phyloP scores from a whole-genome alignment of 1,140 invertebrate species.

The Lerema accius region DNA sequence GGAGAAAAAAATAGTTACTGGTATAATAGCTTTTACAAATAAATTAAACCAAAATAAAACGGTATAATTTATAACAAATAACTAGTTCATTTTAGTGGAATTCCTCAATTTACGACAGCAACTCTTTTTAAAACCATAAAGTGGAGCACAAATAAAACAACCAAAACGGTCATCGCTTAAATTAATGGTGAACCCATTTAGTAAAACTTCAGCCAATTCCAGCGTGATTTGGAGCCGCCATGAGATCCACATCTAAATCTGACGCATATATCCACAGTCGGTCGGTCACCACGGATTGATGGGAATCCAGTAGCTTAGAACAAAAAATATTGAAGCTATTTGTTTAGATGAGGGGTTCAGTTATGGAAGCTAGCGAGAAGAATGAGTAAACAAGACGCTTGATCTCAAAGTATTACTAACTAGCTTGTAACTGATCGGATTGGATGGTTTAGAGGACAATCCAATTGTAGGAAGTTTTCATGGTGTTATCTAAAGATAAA shows the following conservation, averaged over 20 bases:
- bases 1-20: too few relatives aligned
- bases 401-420: too few relatives aligned
- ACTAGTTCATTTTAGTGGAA: slow-evolving; percentile 18
- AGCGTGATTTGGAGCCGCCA: slow-evolving; percentile 35
- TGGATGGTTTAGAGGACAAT: too few relatives aligned
- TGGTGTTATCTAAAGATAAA: too few relatives aligned
- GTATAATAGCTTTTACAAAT: too few relatives aligned
- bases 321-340: slow-evolving; percentile 63
- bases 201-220: slow-evolving; percentile 41
- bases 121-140: background rate
- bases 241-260: slow-evolving; percentile 47
- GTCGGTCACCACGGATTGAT: slow-evolving; percentile 51
- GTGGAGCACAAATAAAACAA: slow-evolving; percentile 25
- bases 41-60: too few relatives aligned
- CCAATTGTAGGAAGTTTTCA: too few relatives aligned
- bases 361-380: slow-evolving; percentile 1
- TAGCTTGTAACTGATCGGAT: too few relatives aligned
- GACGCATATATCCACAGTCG: slow-evolving; percentile 38
- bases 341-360: slow-evolving; percentile 43
- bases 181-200: slow-evolving; percentile 38
- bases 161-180: slow-evolving; percentile 36
- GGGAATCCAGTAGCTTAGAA: slow-evolving; percentile 41
- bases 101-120: slow-evolving; percentile 24
- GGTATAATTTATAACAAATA: background rate
- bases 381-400: too few relatives aligned